Evolutionary conservation across 2,113 vertebrate species (phyloP), one percentile per base, ranked within the genome.

Genomic region (Oncorhynchus kisutch): DNA sequence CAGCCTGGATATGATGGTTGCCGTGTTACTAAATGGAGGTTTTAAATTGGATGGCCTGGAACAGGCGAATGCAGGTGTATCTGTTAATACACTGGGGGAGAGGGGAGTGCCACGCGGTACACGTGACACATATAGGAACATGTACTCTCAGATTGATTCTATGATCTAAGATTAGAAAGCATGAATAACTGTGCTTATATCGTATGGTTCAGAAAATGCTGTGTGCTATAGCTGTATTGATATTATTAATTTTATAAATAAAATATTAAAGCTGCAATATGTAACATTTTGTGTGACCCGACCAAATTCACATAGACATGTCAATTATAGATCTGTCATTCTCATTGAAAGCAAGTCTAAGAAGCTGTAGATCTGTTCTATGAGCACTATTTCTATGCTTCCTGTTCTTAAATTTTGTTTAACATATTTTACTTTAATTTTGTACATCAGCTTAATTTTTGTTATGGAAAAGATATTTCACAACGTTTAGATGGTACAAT

Each of bases 1-100:
- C 39, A 77, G 81, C 74, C 83, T 85, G 81, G 72, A 84, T 83
- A 83, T 86, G 80, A 72, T 9, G 76, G 86, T 87, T 81, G 86
- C 84, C 29, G 83, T 62, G 87, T 82, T 83, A 84, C 83, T 72
- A 77, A 73, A 80, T 66, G 71, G 27, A 4, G 67, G 11, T 20
- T 12, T 20, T 62, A 73, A 71, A 79, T 75, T 20, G 77, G 74
- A 82, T 70, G 70, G 76, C 79, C 79, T 73, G 81, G 16, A 82
- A 80, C 77, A 71, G 59, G 72, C n/a, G 54, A 71, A 67, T 69
- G 72, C 51, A 73, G 72, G 85, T 78, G 78, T 74, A 75, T 81
- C 69, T 62, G 78, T 78, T 84, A 80, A 84, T 80, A 77, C 75
- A 73, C 76, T 8, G 8, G 71, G 59, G 65, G 65, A 34, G 67